Percentiles rank a stretch among this genome's conserved stretches.
These are phyloP conservation scores for Nymphalis io DNA, from an alignment of 1,140 invertebrate species.

Conservation along the genomic window DNA sequence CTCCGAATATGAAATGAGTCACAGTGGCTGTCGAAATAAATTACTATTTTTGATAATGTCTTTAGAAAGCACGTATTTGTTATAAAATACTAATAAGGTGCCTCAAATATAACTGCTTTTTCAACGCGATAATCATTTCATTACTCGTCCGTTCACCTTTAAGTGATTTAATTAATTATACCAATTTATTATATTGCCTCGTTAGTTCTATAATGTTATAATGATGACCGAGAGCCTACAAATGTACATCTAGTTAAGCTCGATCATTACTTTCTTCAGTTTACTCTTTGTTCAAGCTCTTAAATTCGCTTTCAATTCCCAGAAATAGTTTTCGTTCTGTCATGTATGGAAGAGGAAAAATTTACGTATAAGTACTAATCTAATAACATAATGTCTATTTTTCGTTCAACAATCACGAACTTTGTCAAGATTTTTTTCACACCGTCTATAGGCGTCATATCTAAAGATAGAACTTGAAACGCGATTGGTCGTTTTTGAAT, in stretches of 20 bases:
- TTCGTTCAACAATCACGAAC: slow-evolving; percentile 4
- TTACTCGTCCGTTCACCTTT: slow-evolving; percentile 29
- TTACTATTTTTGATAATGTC: slow-evolving; percentile 3
- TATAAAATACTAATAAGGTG: slow-evolving; percentile 21
- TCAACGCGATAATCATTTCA: slow-evolving; percentile 30
- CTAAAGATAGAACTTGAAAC: slow-evolving; percentile 8
- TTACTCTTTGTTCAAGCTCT: neutral
- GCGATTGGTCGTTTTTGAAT: slow-evolving; percentile 13
- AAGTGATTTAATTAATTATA: slow-evolving; percentile 20
- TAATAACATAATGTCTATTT: neutral
- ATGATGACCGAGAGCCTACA: slow-evolving; percentile 4
- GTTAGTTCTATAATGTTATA: neutral
- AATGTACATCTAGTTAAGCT: neutral
- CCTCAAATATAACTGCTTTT: slow-evolving; percentile 23
- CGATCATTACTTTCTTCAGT: neutral
- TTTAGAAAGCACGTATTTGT: slow-evolving; percentile 13
- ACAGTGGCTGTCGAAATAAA: neutral
- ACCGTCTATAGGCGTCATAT: neutral
- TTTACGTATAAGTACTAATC: neutral
- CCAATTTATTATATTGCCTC: slow-evolving; percentile 23
- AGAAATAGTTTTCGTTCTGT: neutral
- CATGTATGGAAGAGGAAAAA: neutral
- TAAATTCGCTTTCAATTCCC: neutral
- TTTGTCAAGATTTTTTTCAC: neutral
- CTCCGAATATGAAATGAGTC: neutral